Evolutionary conservation across 2,113 vertebrate species (phyloP).

Genomic region (Elgaria multicarinata): DNA sequence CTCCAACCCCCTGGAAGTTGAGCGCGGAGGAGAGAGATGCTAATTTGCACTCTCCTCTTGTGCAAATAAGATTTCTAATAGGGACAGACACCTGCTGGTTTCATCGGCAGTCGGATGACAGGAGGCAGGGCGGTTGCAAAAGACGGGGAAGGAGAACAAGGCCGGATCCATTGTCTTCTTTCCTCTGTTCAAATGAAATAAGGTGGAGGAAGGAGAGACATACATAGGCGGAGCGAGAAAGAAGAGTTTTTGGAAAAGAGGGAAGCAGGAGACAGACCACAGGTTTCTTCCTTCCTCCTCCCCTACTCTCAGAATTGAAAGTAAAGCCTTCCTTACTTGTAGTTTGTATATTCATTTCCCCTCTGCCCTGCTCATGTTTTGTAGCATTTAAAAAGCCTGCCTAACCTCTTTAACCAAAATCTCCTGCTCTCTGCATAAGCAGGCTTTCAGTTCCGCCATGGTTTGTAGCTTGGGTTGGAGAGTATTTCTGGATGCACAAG

Average conservation of each 20-base stretch:
- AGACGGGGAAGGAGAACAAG: slow-evolving; percentile 9
- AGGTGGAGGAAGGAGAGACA: not conserved
- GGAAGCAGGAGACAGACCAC: not conserved
- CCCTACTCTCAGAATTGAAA: not conserved
- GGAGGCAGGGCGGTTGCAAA: slow-evolving; percentile 18
- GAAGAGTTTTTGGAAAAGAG: not conserved
- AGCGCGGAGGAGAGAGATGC: slow-evolving; percentile 29
- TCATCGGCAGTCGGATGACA: slow-evolving; percentile 25
- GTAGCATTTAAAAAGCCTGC: not conserved
- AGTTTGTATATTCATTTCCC: not conserved
- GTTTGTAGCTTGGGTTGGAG: not conserved
- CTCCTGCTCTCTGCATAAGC: not conserved
- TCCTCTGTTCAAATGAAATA: not conserved
- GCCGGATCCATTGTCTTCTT: not conserved
- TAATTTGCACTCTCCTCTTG: slow-evolving; percentile 70
- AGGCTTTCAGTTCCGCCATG: not conserved
- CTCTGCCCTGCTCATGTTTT: not conserved
- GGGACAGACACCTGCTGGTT: slow-evolving; percentile 55
- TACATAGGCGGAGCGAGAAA: not conserved
- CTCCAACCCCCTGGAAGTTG: not conserved
- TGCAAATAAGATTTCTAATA: slow-evolving; percentile 74
- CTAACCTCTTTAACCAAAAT: not conserved
- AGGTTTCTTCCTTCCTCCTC: too few relatives aligned
- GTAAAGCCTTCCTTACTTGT: not conserved
- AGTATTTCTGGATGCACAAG: not conserved